Evolutionary conservation across 2,888 invertebrate species (phyloP).

Genomic region (Auanema freiburgensis): DNA sequence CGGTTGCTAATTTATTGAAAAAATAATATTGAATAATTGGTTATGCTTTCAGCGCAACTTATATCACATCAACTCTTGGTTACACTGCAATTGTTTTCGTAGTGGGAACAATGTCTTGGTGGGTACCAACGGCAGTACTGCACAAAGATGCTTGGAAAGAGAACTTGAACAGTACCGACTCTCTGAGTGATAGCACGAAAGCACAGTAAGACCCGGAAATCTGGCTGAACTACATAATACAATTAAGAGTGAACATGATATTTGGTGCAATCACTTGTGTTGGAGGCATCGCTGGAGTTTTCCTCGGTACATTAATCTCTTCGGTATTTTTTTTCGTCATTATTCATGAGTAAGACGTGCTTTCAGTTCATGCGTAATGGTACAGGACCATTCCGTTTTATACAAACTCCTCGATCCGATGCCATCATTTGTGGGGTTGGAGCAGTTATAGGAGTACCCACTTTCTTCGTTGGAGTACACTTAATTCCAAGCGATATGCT

Average conservation of each 20-base stretch:
- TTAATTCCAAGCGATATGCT: constrained; percentile 70
- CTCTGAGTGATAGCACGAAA: constrained; percentile 10
- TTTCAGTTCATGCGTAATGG: constrained; percentile 22
- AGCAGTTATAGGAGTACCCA: constrained; percentile 81
- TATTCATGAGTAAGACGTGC: too few species aligned
- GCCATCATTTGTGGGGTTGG: constrained; percentile 82
- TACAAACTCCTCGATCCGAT: constrained; percentile 64
- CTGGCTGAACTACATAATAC: neutral
- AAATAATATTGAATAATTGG: constrained; percentile 68
- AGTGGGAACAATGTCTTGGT: constrained; percentile 85
- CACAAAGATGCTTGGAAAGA: constrained; percentile 37
- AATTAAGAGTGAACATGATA: constrained; percentile 71
- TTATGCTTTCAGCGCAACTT: constrained; percentile 74
- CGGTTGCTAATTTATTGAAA: neutral
- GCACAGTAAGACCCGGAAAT: constrained; percentile 12
- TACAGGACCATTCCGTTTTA: constrained; percentile 31
- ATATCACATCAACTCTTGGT: constrained; percentile 87
- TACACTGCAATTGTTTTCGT: constrained; percentile 99
- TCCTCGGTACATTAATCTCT: constrained; percentile 80
- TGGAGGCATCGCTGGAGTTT: constrained; percentile 89
- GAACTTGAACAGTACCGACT: constrained; percentile 15
- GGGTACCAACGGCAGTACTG: constrained; percentile 68
- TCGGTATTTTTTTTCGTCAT: constrained; percentile 22
- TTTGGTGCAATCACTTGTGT: constrained; percentile 92
- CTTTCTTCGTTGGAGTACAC: constrained; percentile 80